Base-by-base conservation (phyloP, 1,140 invertebrate species). In the Scaptomyza montana region DNA sequence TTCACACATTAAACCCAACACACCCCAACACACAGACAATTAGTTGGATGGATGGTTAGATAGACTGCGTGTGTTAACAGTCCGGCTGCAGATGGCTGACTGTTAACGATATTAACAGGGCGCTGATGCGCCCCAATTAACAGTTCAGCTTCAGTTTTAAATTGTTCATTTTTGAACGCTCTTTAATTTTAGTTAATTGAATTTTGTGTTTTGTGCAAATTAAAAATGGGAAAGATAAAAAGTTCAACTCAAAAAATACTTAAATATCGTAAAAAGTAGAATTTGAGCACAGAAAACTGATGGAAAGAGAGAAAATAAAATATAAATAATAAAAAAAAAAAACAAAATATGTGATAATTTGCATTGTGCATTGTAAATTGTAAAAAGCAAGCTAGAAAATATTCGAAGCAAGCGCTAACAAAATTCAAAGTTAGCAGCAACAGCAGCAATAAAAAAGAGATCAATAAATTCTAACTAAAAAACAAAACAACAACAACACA, bases 291-390 rank as follows among this genome's bases (percentile, higher is more conserved):
- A 69, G 30, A 62, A 50, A 61, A 21, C 16, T 16, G 16, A 16
- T 16, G 16, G 16, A 54, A 50, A 50, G 33, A 50, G 57, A 59
- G 28, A 2, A 25, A 25, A 25, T 25, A 25, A 25, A 25, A 4
- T 3, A 25, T 25, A 56, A 21, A 57, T 21, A 45, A 57, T 65
- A 13, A 51, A 45, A 61, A 65, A 74, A 13, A 55, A 71, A 74
- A 80, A 82, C 43, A 72, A 75, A 67, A 84, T 76, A 90, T 87
- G 87, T 90, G 87, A 90, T 90, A 90, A 90, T 87, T 90, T 90
- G 87, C 87, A 90, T 90, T 90, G 87, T 90, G 87, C 87, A 90
- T 89, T 89, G 84, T 89, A 89, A 89, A 89, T 89, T 89, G 84
- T 89, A 89, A 77, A 75, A 74, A 72, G 43, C 51, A 78, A 63